phyloP scores from a whole-genome alignment of 2,797 vertebrate genomes.

The Pipistrellus nathusii region DNA sequence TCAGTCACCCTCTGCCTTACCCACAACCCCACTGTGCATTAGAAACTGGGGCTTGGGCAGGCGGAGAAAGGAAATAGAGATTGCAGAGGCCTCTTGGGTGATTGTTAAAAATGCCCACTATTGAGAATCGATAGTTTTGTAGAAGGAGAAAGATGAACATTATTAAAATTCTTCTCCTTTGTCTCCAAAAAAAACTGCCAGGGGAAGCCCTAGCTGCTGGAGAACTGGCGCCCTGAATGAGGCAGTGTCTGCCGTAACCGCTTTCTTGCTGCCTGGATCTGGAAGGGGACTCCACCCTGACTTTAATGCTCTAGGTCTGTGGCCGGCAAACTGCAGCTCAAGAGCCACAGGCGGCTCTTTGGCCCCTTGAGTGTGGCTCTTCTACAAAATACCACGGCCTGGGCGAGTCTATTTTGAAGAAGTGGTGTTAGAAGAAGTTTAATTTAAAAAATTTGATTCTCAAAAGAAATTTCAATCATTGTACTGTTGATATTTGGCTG shows the following conservation, averaged over 20 bases:
- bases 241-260: background rate
- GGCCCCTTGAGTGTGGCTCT: too few species aligned
- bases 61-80: background rate
- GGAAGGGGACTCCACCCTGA: background rate
- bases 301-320: too few species aligned
- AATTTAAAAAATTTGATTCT: too few species aligned
- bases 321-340: too few species aligned
- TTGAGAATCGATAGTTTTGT: slow-evolving; percentile 57
- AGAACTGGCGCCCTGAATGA: background rate
- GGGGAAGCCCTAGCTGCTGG: background rate
- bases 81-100: slow-evolving; percentile 25
- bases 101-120: slow-evolving; percentile 34
- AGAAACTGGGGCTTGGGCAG: background rate
- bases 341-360: too few species aligned
- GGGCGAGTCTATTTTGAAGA: too few species aligned
- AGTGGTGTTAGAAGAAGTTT: too few species aligned
- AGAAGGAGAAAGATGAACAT: slow-evolving; percentile 42
- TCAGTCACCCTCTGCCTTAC: background rate
- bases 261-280: background rate
- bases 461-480: too few species aligned
- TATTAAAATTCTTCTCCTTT: background rate
- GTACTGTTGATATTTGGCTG: too few species aligned
- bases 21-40: background rate
- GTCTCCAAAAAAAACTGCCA: slow-evolving; percentile 27
- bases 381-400: too few species aligned